These are phyloP conservation scores for Aethina tumida DNA, from an alignment of 1,140 invertebrate species.

Conservation along the genomic window DNA sequence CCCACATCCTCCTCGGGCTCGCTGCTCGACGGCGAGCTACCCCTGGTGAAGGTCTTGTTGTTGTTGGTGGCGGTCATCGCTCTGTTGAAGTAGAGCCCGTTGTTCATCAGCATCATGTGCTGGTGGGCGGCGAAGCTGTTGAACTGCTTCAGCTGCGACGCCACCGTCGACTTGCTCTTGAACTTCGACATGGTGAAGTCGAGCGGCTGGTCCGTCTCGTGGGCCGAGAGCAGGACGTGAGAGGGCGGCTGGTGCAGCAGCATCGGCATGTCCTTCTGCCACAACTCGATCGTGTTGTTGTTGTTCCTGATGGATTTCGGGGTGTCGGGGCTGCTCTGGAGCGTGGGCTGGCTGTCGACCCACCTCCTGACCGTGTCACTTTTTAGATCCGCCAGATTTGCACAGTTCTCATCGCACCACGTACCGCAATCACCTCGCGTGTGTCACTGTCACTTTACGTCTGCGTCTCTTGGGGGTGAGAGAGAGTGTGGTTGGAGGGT, in stretches of 20 bases:
- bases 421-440: constrained; percentile 10
- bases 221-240: constrained; percentile 28
- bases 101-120: constrained; percentile 33
- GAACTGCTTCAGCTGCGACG: constrained; percentile 29
- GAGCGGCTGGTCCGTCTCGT: constrained; percentile 35
- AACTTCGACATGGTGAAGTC: constrained; percentile 42
- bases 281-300: constrained; percentile 6
- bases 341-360: constrained; percentile 33
- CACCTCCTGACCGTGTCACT: constrained; percentile 35
- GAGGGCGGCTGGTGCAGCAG: constrained; percentile 33
- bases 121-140: constrained; percentile 28
- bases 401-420: constrained; percentile 6
- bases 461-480: constrained; percentile 6
- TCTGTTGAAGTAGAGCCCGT: constrained; percentile 31
- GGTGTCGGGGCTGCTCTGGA: constrained; percentile 10
- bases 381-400: constrained; percentile 37
- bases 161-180: constrained; percentile 27
- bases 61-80: no score
- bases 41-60: constrained; percentile 33
- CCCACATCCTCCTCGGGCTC: constrained; percentile 32
- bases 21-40: constrained; percentile 31
- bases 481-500: constrained; percentile 3
- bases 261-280: constrained; percentile 36
- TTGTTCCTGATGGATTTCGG: constrained; percentile 20
- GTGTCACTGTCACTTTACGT: constrained; percentile 19